Evolutionary conservation across 2,113 vertebrate species (phyloP).

Genomic region (Rhagologus leucostigma): DNA sequence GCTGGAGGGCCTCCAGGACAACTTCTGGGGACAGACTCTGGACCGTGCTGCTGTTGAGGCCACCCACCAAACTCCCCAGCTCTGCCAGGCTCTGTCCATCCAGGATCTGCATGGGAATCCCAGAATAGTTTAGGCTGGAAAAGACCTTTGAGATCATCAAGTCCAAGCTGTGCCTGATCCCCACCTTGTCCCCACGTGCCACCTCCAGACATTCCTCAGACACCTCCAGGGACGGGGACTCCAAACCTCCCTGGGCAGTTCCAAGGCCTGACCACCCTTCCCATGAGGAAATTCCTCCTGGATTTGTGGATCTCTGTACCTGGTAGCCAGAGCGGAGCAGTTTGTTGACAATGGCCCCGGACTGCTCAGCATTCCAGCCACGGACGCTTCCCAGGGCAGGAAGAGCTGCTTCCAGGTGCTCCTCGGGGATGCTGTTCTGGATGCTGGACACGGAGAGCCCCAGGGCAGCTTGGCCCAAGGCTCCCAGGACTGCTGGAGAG

Average conservation of each 20-base stretch:
- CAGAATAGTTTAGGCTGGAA: not conserved
- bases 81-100: slow-evolving; percentile 3
- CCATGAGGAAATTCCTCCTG: not conserved
- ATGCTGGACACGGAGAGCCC: not conserved
- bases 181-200: not conserved
- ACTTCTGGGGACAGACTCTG: not conserved
- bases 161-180: not conserved
- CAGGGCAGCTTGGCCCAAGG: slow-evolving; percentile 5
- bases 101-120: not conserved
- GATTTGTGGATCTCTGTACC: not conserved
- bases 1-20: slow-evolving; percentile 33
- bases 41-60: not conserved
- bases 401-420: not conserved
- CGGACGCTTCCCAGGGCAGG: not conserved
- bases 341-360: not conserved
- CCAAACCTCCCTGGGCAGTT: not conserved
- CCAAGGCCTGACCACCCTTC: not conserved
- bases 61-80: slow-evolving; percentile 44
- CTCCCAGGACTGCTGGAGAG: not conserved
- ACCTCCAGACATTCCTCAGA: fast-evolving
- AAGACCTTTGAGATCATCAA: fast-evolving
- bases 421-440: not conserved
- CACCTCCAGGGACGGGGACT: not conserved
- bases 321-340: slow-evolving; percentile 28
- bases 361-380: not conserved